Conservation (phyloP, 2,797 vertebrate genomes). For the Petrocephalus schoutedeni region DNA sequence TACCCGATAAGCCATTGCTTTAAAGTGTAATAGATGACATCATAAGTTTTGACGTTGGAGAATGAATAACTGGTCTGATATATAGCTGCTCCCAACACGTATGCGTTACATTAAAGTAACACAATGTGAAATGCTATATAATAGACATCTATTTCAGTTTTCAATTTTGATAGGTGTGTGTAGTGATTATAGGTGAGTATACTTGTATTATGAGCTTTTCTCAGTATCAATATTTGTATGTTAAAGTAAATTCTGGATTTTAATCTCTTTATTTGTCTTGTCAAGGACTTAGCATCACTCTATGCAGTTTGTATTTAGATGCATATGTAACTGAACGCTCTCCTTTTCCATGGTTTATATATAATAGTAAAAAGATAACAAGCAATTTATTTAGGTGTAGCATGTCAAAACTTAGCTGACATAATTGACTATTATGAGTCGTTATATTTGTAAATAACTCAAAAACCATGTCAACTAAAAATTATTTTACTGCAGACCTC, state of each 20-base stretch:
- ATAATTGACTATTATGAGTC: not conserved
- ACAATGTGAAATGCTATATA: not conserved
- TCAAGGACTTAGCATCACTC: not conserved
- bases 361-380: not conserved
- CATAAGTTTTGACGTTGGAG: not conserved
- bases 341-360: not conserved
- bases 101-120: not conserved
- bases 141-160: not conserved
- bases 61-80: not conserved
- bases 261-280: not conserved
- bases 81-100: not conserved
- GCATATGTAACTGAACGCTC: not conserved
- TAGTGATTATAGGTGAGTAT: not conserved
- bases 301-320: not conserved
- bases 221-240: not conserved
- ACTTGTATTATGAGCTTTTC: not conserved
- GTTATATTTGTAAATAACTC: too few relatives aligned
- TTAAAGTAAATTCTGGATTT: not conserved
- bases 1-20: not conserved
- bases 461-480: not conserved
- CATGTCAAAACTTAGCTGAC: not conserved
- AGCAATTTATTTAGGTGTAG: not conserved
- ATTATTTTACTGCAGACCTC: not conserved
- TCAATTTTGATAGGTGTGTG: not conserved
- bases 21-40: conserved; percentile 3